Base-by-base conservation (phyloP, 37 sponge, comb jelly and placozoan species). In the Oopsacas minuta region DNA sequence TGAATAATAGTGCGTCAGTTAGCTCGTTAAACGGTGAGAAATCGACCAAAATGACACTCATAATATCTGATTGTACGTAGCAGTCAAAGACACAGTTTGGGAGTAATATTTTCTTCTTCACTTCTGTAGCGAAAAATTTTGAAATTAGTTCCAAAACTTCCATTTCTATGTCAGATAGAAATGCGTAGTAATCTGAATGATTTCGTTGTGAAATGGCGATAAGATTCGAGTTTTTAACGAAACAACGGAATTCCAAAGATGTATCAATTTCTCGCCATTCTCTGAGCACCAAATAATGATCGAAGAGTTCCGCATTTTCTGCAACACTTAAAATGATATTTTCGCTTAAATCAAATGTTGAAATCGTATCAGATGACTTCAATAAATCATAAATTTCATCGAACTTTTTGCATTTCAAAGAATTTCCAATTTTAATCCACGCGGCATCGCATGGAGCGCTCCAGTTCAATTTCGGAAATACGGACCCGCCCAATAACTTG, bases 21-120 rank as follows among this genome's bases (percentile, higher is more conserved):
- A 61, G 20, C 75, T 10, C 30, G 75, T 61, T 61, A 61, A 61
- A 61, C 22, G 75, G 28, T 34, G 75, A 25, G 75, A 61, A 61
- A 61, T 61, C 75, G 22, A 61, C 22, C 7, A 61, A 34, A 20
- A 12, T n/a, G 5, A 61, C 75, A 32, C 30, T 25, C 30, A n/a
- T 5, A 34, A 61, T 32, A 61, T 61, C 75, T 61, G 75, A 61
- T 32, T n/a, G 1, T 3, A n/a, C 1, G 22, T 61, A 61, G 22
- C 75, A 61, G 30, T 61, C 75, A 61, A 61, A 61, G 28, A 61
- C 75, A 61, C 75, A 61, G 22, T 61, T n/a, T 61, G 75, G 75
- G 75, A 61, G 20, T 61, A 61, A 34, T 12, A 61, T 25, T 3
- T 61, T 61, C 28, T n/a, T n/a, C 28, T n/a, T 3, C 75, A 61